Evolutionary conservation across 2,888 invertebrate genomes (phyloP), one percentile per base, ranked within the genome.

Genomic region (Theodoxus fluviatilis): DNA sequence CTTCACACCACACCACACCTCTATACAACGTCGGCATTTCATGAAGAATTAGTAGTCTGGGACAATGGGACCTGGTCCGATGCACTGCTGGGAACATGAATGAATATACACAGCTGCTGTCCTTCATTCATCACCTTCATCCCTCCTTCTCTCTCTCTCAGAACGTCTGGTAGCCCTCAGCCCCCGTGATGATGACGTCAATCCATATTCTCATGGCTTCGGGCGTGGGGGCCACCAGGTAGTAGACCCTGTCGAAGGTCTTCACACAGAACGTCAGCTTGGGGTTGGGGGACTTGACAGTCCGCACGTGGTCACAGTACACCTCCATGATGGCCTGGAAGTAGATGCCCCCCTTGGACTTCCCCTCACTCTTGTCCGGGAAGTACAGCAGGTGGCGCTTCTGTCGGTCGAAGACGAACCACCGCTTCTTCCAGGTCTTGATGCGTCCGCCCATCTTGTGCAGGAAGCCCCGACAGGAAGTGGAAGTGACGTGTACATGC

Each of bases 121-220:
- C n/a, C n/a, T n/a, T n/a, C n/a, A n/a, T n/a, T n/a, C n/a, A n/a
- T n/a, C n/a, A n/a, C n/a, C n/a, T n/a, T n/a, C n/a, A n/a, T n/a
- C n/a, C n/a, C n/a, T n/a, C 38, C 2, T 37, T 4, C 63, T 67
- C 66, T 67, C 70, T 71, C n/a, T n/a, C n/a, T n/a, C n/a, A n/a
- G 67, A 91, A 92, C 85, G 92, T 92, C 81, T 91, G 91, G 85
- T 95, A 95, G 0, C 94, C 95, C 85, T 95, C 95, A 1, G 95
- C 95, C 12, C 95, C 95, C 0, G 95, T 95, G 88, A 95, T 95
- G 67, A 95, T 92, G 7, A 95, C 94, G 88, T 98, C 98, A 69
- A 98, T 95, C 98, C 98, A 98, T 80, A 98, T 94, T 76, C 97
- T 89, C 89, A 97, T 96, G 0, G 96, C 94, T 85, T 96, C 96